Base-by-base conservation (phyloP, 2,797 vertebrate species). In the Aeoliscus strigatus region DNA sequence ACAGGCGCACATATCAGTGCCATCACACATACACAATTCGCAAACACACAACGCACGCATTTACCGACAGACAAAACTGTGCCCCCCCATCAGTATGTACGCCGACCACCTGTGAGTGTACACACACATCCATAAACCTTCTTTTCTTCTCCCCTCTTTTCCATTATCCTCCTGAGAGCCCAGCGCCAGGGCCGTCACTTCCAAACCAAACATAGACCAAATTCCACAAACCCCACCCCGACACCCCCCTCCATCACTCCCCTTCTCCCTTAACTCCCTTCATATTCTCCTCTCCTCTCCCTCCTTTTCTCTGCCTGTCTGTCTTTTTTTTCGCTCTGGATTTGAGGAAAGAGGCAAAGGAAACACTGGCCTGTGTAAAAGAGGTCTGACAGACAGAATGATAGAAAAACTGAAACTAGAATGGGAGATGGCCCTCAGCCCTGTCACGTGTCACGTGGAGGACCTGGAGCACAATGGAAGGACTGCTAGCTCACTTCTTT, bases 201-300 rank as follows among this genome's bases (percentile, higher is more conserved):
- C 85, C 86, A 87, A 88, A 87, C 85, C 79, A 87, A 88, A 88
- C 84, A 85, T 60, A 79, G 83, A 81, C 54, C 59, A 69, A 88
- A 85, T 86, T 87, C 84, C 82, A 45, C 64, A 78, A 75, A 60
- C 73, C 66, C 74, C 70, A 50, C 72, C 68, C 66, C 59, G n/a
- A 30, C 39, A 36, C 49, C 43, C 18, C 60, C 47, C 28, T 4
- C 32, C 58, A 36, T 46, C 35, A 8, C 23, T 16, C 14, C 35
- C 23, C n/a, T 34, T 15, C 26, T 27, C 24, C 4, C 15, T 28
- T 15, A 11, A 25, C 9, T 38, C 23, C 27, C 23, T 14, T 51
- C 33, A 33, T 50, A 39, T 58, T 60, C 51, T 51, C 39, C 65
- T n/a, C 32, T 25, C 27, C 44, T 16, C 41, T 40, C 17, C n/a